Evolutionary conservation across 2,888 invertebrate genomes (phyloP).

Genomic region (Tiphia femorata): DNA sequence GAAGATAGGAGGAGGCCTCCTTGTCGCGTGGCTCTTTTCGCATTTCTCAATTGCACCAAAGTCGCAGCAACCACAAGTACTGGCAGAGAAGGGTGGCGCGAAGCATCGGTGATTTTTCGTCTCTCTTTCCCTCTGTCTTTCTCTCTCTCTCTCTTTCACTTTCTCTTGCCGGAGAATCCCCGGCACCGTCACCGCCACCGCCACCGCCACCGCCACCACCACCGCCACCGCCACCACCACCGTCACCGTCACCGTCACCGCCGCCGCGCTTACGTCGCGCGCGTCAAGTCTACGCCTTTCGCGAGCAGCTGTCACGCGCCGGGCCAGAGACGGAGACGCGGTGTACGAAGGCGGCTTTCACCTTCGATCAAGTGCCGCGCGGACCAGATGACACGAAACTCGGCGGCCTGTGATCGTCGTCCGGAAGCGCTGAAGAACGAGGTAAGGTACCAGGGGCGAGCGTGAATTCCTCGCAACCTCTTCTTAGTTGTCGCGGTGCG

Average conservation of each 20-base stretch:
- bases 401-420: too few relatives aligned
- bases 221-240: neutral
- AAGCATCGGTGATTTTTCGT: neutral
- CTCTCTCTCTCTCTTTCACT: neutral
- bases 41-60: neutral
- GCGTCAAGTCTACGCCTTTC: too few relatives aligned
- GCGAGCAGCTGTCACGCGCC: too few relatives aligned
- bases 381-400: too few relatives aligned
- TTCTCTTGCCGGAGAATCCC: neutral
- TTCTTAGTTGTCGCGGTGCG: too few relatives aligned
- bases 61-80: too few relatives aligned
- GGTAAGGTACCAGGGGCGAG: too few relatives aligned
- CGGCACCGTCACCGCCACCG: neutral
- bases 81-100: neutral
- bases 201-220: neutral
- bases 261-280: neutral
- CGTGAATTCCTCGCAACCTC: too few relatives aligned
- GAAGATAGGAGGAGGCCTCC: neutral
- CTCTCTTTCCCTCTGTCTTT: slow-evolving; percentile 2
- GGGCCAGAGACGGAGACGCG: too few relatives aligned
- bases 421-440: too few relatives aligned
- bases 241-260: neutral
- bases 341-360: too few relatives aligned
- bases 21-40: neutral
- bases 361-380: too few relatives aligned